Evolutionary conservation across 1,140 invertebrate genomes (phyloP).

Genomic region (Lucilia cuprina): DNA sequence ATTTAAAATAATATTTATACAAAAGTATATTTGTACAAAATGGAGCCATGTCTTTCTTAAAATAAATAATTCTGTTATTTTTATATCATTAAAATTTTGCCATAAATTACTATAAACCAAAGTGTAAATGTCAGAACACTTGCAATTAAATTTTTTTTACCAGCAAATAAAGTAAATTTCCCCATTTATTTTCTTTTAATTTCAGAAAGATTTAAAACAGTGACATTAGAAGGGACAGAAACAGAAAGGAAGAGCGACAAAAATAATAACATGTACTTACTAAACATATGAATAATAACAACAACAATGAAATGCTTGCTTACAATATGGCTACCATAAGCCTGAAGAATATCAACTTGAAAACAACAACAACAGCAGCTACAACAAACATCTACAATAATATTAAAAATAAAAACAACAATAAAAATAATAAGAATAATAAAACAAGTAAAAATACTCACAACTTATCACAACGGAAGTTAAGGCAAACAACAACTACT

Average conservation of each 20-base stretch:
- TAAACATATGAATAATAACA: constrained; percentile 20
- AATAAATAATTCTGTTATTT: no score
- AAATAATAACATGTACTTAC: neutral
- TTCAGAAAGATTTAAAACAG: neutral
- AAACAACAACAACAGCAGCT: constrained; percentile 42
- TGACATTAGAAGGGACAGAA: neutral
- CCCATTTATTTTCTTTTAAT: neutral
- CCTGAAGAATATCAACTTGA: constrained; percentile 40
- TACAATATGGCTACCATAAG: constrained; percentile 75
- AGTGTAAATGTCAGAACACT: no score
- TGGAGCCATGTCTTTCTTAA: no score
- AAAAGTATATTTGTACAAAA: no score
- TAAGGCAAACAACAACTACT: constrained; percentile 65
- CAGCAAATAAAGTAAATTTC: neutral
- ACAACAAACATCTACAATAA: neutral
- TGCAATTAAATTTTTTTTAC: no score
- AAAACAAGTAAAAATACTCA: constrained; percentile 13
- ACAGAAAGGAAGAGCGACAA: neutral
- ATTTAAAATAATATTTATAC: no score
- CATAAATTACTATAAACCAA: no score
- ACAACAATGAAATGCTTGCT: constrained; percentile 61
- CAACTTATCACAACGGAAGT: constrained; percentile 49
- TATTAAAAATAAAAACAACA: neutral
- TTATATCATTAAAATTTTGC: no score
- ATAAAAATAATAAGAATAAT: neutral